Base-by-base conservation (phyloP, 2,797 vertebrate genomes). In the Pterois miles region DNA sequence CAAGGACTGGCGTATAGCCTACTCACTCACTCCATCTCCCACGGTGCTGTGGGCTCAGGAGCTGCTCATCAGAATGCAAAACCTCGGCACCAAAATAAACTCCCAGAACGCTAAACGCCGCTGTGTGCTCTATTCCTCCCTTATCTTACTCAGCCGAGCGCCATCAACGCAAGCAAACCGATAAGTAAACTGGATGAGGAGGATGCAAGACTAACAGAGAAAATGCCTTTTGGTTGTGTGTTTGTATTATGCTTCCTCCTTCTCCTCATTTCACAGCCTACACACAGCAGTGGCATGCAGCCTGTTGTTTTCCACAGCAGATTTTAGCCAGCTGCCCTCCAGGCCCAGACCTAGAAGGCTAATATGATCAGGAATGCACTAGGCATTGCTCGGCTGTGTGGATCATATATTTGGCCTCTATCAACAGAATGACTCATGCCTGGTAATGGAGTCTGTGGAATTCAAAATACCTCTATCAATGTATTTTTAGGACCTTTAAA, bases 351-450 rank as follows among this genome's bases (percentile, higher is more conserved):
- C 78, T 74, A 29, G 43, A 76, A 67, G 78, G 74, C 75, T 86
- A 75, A 78, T 83, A 80, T 86, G 81, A 90, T 68, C 81, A 90
- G 80, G 88, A 87, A 91, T 87, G 83, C 76, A 84, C 74, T 57
- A 74, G 76, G 79, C 81, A 86, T 71, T 63, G 43, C 43, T 46
- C 38, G 38, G 84, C 83, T 74, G 81, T 86, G 83, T 85, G 83
- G 87, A 90, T 87, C 80, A 66, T 92, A 86, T 80, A 90, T 87
- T 89, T 86, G 62, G 71, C 82, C 69, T 88, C 85, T 67, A 85
- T 91, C 88, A 91, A 89, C 90, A 89, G 85, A 85, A 85, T 94
- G 92, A 94, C 83, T 94, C 92, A 92, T 91, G 88, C 85, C 84
- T 93, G 90, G 87, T 91, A 85, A 88, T 82, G 85, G 77, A 84